Conservation (phyloP, 2,797 vertebrate species). For the Peromyscus nudipes region DNA sequence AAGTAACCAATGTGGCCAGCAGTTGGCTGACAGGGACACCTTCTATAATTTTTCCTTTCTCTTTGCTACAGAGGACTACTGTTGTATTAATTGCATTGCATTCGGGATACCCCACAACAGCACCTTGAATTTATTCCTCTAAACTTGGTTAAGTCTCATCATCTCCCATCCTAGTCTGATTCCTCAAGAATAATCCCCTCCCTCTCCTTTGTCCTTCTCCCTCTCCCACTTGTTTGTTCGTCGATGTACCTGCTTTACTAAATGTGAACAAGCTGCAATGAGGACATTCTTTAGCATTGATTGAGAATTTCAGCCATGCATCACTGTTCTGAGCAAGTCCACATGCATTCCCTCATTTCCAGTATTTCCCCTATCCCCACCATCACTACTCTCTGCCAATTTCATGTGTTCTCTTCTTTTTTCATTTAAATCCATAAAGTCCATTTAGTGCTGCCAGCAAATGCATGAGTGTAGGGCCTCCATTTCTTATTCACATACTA, state of each 20-base stretch:
- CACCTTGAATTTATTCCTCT: background rate
- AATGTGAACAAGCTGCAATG: background rate
- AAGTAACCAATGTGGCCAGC: background rate
- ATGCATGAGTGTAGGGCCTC: background rate
- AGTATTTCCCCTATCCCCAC: background rate
- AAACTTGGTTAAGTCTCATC: background rate
- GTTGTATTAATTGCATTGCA: rapidly evolving
- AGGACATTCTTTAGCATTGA: background rate
- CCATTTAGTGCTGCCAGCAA: background rate
- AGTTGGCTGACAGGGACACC: background rate
- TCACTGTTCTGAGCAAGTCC: background rate
- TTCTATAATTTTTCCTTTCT: background rate
- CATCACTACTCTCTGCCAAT: background rate
- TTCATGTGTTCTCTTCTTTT: background rate
- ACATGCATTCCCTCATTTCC: background rate
- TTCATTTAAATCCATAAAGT: background rate
- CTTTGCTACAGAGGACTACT: rapidly evolving
- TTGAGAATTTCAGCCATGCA: background rate
- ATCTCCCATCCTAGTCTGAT: background rate
- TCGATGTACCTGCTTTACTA: background rate
- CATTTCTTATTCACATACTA: background rate
- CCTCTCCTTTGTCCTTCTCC: too few relatives aligned
- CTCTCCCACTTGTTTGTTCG: background rate
- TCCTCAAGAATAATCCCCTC: background rate
- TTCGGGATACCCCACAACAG: rapidly evolving